Evolutionary conservation across 2,113 vertebrate species (phyloP), one percentile per base, ranked within the genome.

Genomic region (Gymnocephalus cernua): DNA sequence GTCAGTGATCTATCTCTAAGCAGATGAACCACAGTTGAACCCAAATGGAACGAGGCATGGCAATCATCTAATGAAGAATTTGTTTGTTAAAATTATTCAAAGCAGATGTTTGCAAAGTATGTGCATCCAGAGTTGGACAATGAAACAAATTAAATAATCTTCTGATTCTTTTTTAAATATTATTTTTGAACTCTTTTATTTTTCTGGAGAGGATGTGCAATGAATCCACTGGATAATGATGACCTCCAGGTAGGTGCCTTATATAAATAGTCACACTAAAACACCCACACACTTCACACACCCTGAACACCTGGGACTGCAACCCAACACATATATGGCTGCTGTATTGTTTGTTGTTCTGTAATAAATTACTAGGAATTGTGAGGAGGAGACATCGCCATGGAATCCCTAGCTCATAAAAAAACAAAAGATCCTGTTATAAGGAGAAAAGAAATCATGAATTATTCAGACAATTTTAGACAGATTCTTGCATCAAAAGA

Each of bases 21-120:
- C 71, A 74, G 35, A 57, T 88, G 80, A 90, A 87, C 85, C 81
- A n/a, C 18, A 32, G 63, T 6, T 86, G 83, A 90, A 90, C 89
- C 77, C 73, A 63, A 75, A 77, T 27, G 62, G 57, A 89, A 79
- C 44, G 79, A 91, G 56, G 41, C 79, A 86, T 56, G 29, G 74
- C 21, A 35, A 68, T 88, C 79, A 76, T 80, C 45, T 82, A 67
- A 85, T 70, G 1, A 77, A 67, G 38, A 63, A 61, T 23, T 29
- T 4, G 10, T 51, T n/a, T 66, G 11, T 59, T 58, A 9, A 59
- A 66, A 79, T 67, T 51, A 85, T 67, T 70, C 41, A 71, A 75
- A 72, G 23, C 71, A 54, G 38, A 77, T 61, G 14, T 61, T 75
- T n/a, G 72, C 3, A 25, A 48, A 57, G 14, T 25, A 25, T 32